These are phyloP conservation scores for Drosophila mimetica DNA, from an alignment of 2,888 invertebrate genomes.

Conservation along the genomic window DNA sequence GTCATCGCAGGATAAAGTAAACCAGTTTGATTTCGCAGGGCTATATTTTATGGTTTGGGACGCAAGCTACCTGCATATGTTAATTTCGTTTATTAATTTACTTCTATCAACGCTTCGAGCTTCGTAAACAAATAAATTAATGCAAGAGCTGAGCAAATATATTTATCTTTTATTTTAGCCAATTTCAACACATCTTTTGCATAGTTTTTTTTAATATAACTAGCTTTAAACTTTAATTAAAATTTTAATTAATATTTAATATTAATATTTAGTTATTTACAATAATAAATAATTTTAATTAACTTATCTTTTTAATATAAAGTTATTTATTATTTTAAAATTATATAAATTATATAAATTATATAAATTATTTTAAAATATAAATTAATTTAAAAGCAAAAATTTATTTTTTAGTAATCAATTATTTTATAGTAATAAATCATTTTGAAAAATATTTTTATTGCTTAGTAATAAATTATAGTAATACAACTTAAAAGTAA, in stretches of 20 bases:
- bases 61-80: not conserved
- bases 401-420: too few relatives aligned
- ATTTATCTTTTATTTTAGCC: not conserved
- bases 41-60: not conserved
- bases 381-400: too few relatives aligned
- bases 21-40: not conserved
- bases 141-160: not conserved
- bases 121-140: not conserved
- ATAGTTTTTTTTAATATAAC: too few relatives aligned
- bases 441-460: too few relatives aligned
- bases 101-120: not conserved
- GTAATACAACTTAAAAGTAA: too few relatives aligned
- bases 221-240: too few relatives aligned
- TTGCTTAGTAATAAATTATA: too few relatives aligned
- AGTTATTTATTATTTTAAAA: not conserved
- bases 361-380: too few relatives aligned
- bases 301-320: not conserved
- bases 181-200: not conserved
- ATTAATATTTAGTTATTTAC: not conserved
- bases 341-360: not conserved
- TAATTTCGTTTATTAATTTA: not conserved
- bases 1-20: slow-evolving; percentile 1
- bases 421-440: too few relatives aligned
- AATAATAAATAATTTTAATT: not conserved
- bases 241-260: too few relatives aligned